Base-by-base conservation (phyloP, 2,888 invertebrate genomes). In the Timandra comae region DNA sequence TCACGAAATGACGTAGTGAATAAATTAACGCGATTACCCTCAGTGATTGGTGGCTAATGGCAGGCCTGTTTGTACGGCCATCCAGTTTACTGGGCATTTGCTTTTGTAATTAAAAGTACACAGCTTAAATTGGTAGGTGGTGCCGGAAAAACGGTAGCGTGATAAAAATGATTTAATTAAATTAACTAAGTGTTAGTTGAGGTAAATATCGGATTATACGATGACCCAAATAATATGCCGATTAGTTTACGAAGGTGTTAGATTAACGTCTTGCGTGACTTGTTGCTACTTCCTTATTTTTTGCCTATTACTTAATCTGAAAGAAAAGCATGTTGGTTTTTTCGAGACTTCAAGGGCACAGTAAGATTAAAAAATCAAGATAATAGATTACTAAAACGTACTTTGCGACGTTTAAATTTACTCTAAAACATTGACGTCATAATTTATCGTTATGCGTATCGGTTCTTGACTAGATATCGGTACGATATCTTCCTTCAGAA, bases 11-110 rank as follows among this genome's bases (percentile, higher is more conserved):
- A 61, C 57, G 63, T 57, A 49, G 49, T 56, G 70, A 75, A 74
- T 78, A 76, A 73, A 79, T 79, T 76, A 75, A 63, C 57, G 54
- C 72, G 73, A 79, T 78, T 78, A 76, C 70, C 59, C 54, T 56
- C 59, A 65, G 70, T 77, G 79, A 80, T 75, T 74, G 67, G 64
- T 65, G 66, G 65, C 65, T 69, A 70, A 69, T 64, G 65, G 63
- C 56, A 55, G 61, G 53, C 52, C 56, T 66, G 66, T 73, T 75
- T 73, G 69, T 57, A 55, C 60, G 59, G 60, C 36, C 53, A 64
- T 66, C 66, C 65, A 63, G 63, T 66, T 69, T 66, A 59, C 51
- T 48, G 52, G 53, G 65, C 67, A 63, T 75, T 75, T 73, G 73
- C 63, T 68, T 69, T 69, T 61, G 66, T 73, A 70, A 76, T 76